Evolutionary conservation across 2,797 vertebrate genomes (phyloP).

Genomic region (Halcyon badia): DNA sequence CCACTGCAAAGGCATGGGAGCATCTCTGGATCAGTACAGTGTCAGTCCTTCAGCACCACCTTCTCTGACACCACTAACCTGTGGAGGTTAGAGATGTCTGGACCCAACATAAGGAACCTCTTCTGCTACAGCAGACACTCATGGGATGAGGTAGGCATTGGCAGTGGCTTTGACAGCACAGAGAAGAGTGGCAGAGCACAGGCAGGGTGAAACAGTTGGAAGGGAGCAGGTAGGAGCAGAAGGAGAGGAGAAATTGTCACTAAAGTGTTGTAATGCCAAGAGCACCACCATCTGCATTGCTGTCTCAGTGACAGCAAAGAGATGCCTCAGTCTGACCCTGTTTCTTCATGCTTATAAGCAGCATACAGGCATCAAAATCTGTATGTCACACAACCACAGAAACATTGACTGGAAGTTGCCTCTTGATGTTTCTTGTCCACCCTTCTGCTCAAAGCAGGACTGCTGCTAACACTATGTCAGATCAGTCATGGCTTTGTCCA

Average conservation of each 20-base stretch:
- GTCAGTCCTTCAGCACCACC: not conserved
- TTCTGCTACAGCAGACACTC: not conserved
- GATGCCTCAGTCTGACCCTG: not conserved
- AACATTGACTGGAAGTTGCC: not conserved
- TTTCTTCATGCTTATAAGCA: not conserved
- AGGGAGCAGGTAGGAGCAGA: not conserved
- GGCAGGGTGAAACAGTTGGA: not conserved
- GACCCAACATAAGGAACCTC: not conserved
- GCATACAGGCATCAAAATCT: not conserved
- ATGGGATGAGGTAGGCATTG: accelerated
- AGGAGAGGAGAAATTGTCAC: not conserved
- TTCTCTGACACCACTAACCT: not conserved
- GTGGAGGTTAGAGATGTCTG: not conserved
- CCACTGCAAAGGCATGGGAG: not conserved
- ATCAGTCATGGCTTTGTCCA: not conserved
- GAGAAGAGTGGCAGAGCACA: not conserved
- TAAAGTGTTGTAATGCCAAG: not conserved
- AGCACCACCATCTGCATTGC: not conserved
- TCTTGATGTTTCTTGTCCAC: not conserved
- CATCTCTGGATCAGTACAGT: not conserved
- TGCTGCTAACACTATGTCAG: not conserved
- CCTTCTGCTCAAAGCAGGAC: not conserved
- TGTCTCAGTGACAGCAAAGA: not conserved
- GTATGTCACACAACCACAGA: not conserved
- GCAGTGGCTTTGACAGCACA: not conserved